Evolutionary conservation across 1,140 invertebrate genomes (phyloP), one percentile per base, ranked within the genome.

Genomic region (Acyrthosiphon pisum): DNA sequence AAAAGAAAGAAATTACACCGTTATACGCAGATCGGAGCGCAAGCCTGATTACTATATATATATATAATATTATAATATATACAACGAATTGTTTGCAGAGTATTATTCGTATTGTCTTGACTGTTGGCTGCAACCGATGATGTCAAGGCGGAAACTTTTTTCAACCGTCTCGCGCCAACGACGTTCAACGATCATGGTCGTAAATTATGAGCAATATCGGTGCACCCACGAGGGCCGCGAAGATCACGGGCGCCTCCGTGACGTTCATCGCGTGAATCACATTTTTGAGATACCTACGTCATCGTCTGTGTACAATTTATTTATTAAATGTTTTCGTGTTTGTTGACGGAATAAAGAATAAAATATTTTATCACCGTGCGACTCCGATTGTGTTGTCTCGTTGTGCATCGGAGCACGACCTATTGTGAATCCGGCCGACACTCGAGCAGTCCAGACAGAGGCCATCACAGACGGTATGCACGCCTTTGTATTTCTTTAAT

Each of bases 341-440:
- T 68, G 60, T 68, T 68, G 60, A 68, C 60, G 60, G n/a, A 68
- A 68, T 68, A 68, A 68, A 68, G 60, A 68, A 68, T 68, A 68
- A 68, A 83, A 37, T 83, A 83, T 83, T 83, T 83, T 37, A 83
- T 83, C 81, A 8, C 81, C 81, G n/a, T 23, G n/a, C 81, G 20
- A 41, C 81, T 35, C 35, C 30, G 35, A 37, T 83, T 83, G 60
- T 68, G 30, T 68, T 68, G 81, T 83, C 37, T 41, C 81, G 81
- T 37, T 81, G 76, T 83, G 81, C 81, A 83, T 41, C 37, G 11
- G 60, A n/a, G 60, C 60, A 68, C 60, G 30, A 68, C 60, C 60
- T n/a, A 68, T 68, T 68, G 60, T 68, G 60, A 68, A 68, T 18
- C 30, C 30, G 60, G 3, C 30, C 6, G 30, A 68, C 60, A 68